A percentile compares a stretch with the other conserved stretches of the same genome.
Evolutionary conservation across 1,140 invertebrate genomes (phyloP).

Genomic region (Zaprionus ornatus): DNA sequence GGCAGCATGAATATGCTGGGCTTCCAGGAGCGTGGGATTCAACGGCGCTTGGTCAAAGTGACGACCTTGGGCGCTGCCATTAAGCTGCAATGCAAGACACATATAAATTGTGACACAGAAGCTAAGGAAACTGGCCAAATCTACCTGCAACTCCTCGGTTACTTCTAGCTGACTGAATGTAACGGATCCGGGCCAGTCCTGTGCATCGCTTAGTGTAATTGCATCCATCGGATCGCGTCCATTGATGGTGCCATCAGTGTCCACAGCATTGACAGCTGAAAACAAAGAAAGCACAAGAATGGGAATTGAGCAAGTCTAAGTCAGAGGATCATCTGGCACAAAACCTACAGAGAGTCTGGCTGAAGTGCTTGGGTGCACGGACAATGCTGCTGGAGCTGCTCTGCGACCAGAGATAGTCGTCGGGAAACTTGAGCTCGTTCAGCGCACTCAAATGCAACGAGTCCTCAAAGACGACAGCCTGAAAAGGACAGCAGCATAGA

Average conservation of each 20-base stretch:
- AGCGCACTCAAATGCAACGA: slow-evolving; percentile 70
- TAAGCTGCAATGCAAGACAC: slow-evolving; percentile 65
- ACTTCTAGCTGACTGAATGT: slow-evolving; percentile 84
- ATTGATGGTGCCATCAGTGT: slow-evolving; percentile 75
- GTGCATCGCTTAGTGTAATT: slow-evolving; percentile 74
- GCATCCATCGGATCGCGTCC: slow-evolving; percentile 69
- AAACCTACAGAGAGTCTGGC: slow-evolving; percentile 49
- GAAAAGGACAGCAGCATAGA: neutral
- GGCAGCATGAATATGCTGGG: slow-evolving; percentile 78
- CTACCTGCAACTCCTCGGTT: slow-evolving; percentile 80
- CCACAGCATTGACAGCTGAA: slow-evolving; percentile 63
- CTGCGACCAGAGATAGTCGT: slow-evolving; percentile 83
- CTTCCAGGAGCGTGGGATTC: slow-evolving; percentile 83
- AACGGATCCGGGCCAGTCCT: slow-evolving; percentile 77
- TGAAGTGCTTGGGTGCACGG: slow-evolving; percentile 83
- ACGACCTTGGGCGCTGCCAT: slow-evolving; percentile 84
- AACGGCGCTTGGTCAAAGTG: slow-evolving; percentile 81
- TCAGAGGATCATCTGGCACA: neutral
- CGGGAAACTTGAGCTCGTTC: slow-evolving; percentile 84
- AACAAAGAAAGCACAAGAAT: neutral
- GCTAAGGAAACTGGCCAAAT: neutral
- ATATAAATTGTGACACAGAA: neutral
- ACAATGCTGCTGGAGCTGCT: slow-evolving; percentile 65
- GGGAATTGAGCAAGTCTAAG: neutral
- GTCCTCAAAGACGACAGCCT: slow-evolving; percentile 79